Percentiles rank a stretch among this genome's conserved stretches.
Conservation (phyloP, 2,888 invertebrate species). For the Watsonalla binaria region DNA sequence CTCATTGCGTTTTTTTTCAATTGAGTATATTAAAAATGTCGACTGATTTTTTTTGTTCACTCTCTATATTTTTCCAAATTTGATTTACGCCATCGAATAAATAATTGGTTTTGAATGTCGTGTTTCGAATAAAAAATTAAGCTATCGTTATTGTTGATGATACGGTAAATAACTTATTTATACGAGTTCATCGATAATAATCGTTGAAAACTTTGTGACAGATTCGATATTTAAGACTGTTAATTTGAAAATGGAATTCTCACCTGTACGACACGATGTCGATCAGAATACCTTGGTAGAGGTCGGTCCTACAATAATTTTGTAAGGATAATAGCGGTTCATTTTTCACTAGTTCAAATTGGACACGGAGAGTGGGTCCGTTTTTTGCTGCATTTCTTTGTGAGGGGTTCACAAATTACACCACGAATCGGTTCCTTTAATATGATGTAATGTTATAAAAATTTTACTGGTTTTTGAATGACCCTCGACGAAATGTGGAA, state of each 20-base stretch:
- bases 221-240: too few relatives aligned
- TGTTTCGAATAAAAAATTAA: too few relatives aligned
- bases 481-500: constrained; percentile 4
- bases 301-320: constrained; percentile 50
- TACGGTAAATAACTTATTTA: too few relatives aligned
- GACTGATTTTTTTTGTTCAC: too few relatives aligned
- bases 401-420: constrained; percentile 54
- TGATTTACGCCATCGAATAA: too few relatives aligned
- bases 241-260: neutral
- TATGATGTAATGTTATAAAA: constrained; percentile 24
- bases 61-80: too few relatives aligned
- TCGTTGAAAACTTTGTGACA: too few relatives aligned
- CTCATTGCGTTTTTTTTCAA: too few relatives aligned
- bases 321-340: constrained; percentile 63
- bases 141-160: too few relatives aligned
- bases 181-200: too few relatives aligned
- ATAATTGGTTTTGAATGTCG: too few relatives aligned
- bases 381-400: constrained; percentile 57
- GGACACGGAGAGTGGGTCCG: constrained; percentile 52
- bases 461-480: constrained; percentile 17
- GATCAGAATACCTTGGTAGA: constrained; percentile 26
- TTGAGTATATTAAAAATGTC: too few relatives aligned
- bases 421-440: constrained; percentile 27
- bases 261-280: constrained; percentile 11
- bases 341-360: constrained; percentile 70